Evolutionary conservation across 30 jellyfish, hydroid and myxozoan genomes (phyloP).

Genomic region (Aurelia aurita): DNA sequence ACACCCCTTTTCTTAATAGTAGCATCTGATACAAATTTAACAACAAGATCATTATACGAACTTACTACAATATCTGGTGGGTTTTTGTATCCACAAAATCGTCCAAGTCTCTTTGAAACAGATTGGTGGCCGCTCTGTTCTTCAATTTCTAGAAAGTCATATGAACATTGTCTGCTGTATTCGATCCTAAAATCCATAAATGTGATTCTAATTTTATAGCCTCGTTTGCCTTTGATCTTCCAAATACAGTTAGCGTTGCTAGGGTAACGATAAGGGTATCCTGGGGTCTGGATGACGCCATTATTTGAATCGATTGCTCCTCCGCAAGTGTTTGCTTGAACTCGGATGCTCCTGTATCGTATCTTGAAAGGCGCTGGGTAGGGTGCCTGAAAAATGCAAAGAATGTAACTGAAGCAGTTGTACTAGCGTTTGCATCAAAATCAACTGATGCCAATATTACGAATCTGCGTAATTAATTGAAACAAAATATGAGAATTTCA

Average conservation of each 20-base stretch:
- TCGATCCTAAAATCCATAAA: conserved; percentile 78
- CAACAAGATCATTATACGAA: conserved; percentile 43
- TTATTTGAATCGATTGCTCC: conserved; percentile 11
- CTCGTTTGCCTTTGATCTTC: conserved; percentile 60
- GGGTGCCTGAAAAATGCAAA: conserved; percentile 57
- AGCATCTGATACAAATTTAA: conserved; percentile 87
- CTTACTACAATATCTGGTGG: conserved; percentile 68
- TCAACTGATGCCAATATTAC: too few relatives aligned
- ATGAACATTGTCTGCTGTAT: conserved; percentile 66
- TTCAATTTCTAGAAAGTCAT: conserved; percentile 80
- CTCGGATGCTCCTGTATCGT: conserved; percentile 78
- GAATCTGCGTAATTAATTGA: too few relatives aligned
- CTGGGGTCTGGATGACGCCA: conserved; percentile 83
- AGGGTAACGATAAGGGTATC: conserved; percentile 89
- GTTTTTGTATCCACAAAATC: conserved; percentile 79
- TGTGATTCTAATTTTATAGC: conserved; percentile 26
- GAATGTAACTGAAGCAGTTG: neutral
- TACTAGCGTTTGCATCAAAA: too few relatives aligned
- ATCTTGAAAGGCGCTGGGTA: conserved; percentile 63
- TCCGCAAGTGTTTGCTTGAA: conserved; percentile 49
- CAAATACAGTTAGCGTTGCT: conserved; percentile 75
- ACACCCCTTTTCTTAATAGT: conserved; percentile 81
- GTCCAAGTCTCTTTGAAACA: conserved; percentile 74
- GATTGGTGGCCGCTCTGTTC: conserved; percentile 50
- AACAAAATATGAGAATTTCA: too few relatives aligned